phyloP scores from a whole-genome alignment of 1,140 invertebrate species.

The Halictus rubicundus region DNA sequence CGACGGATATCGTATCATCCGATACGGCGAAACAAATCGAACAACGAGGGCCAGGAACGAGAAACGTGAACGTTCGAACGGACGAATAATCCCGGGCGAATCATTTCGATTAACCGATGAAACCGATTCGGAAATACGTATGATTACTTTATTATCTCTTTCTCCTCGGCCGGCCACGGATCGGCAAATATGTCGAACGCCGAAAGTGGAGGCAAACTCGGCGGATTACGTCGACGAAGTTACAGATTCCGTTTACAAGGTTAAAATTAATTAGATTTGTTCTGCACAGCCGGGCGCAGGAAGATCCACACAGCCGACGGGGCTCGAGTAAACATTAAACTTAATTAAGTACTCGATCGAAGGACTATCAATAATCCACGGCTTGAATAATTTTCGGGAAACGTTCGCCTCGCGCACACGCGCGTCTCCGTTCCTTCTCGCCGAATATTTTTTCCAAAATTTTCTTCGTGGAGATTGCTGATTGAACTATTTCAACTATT shows the following conservation, averaged over 20 bases:
- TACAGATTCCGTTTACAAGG: not conserved
- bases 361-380: slow-evolving; percentile 1
- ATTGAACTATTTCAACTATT: too few relatives aligned
- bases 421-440: not conserved
- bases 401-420: not conserved
- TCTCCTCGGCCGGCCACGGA: not conserved
- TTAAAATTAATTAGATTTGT: slow-evolving; percentile 19
- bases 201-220: not conserved
- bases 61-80: not conserved
- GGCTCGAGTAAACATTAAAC: slow-evolving; percentile 1
- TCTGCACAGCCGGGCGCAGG: not conserved
- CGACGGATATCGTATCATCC: not conserved
- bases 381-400: not conserved
- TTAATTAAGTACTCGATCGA: slow-evolving; percentile 9
- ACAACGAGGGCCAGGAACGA: too few relatives aligned
- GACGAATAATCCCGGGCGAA: not conserved
- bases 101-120: not conserved
- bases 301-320: not conserved
- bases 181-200: not conserved
- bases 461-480: too few relatives aligned
- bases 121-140: not conserved
- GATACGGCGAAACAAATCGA: not conserved
- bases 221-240: slow-evolving; percentile 1
- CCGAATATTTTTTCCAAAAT: too few relatives aligned
- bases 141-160: not conserved